phyloP scores from a whole-genome alignment of 2,797 vertebrate genomes.

The Agapornis canus region DNA sequence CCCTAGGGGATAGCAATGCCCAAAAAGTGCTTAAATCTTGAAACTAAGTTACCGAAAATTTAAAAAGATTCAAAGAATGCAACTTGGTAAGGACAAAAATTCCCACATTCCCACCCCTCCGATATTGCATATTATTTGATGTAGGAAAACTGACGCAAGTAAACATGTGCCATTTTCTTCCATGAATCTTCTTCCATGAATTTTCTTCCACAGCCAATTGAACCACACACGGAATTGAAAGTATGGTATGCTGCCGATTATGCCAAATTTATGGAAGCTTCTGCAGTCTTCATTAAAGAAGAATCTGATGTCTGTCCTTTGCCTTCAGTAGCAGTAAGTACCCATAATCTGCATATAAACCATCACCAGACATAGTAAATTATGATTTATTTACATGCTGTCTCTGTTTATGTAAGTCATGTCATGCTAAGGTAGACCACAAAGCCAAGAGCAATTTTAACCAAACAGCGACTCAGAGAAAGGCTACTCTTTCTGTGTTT shows the following conservation, averaged over 20 bases:
- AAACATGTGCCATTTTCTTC: not conserved
- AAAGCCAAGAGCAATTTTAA: not conserved
- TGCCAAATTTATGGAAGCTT: conserved; percentile 54
- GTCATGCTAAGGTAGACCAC: not conserved
- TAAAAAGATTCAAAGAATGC: conserved; percentile 26
- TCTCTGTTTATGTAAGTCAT: not conserved
- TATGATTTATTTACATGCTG: not conserved
- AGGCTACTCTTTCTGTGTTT: not conserved
- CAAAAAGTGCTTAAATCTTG: not conserved
- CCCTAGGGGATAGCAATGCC: not conserved
- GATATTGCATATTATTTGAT: not conserved
- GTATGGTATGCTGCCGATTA: conserved; percentile 58
- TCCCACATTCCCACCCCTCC: not conserved
- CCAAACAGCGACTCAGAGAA: not conserved
- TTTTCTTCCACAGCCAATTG: not conserved
- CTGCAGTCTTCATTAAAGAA: conserved; percentile 51
- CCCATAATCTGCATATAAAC: not conserved
- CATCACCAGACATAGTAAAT: not conserved
- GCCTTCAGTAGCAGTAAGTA: conserved; percentile 17
- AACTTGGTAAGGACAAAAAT: not conserved
- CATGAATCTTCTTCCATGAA: no score
- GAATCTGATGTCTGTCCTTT: conserved; percentile 42
- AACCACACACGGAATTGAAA: conserved; percentile 56
- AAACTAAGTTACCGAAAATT: not conserved
- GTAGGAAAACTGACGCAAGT: not conserved